Evolutionary conservation across 92 coral and sea anemone species (phyloP), one percentile per base, ranked within the genome.

Genomic region (Anthopleura xanthogrammica): DNA sequence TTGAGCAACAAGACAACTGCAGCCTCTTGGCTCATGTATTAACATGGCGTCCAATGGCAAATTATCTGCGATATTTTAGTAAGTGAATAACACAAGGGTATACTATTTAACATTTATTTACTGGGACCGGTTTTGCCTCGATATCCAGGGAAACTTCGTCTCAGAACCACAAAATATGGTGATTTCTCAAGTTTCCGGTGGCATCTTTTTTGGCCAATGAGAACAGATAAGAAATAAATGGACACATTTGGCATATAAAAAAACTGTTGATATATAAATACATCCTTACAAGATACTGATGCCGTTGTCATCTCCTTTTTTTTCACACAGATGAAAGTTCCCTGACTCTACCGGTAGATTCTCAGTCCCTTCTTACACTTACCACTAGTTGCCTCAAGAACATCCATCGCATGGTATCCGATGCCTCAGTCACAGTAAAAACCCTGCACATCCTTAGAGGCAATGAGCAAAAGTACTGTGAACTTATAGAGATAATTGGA

Each of bases 41-140:
- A 39, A 73, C 88, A 2, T 92, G 98, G 96, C 79, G 85, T 50
- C 91, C 91, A 16, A 87, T 95, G 94, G 89, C 83, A 13, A 87
- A 93, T n/a, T 82, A 82, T 24, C 73, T 82, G 52, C 40, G 58
- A 12, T 50, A 72, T 73, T 82, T 82, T 40, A 75, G 86, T 82
- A 73, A 54, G 86, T 82, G 3, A 6, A 68, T 29, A 68, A 12
- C 14, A 68, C 74, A 68, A 68, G 2, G 4, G 16, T 17, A 20
- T 3, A 60, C 29, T 60, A 2, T 5, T 17, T 3, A 17, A 22
- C 68, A 16, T 2, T 20, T 60, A 22, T 17, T 43, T 43, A 43
- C 48, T 43, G 48, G 48, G 48, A 43, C 48, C 48, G 48, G 48
- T 6, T 43, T 43, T 6, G 29, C 29, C 68, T 60, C 3, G 29